Conservation (phyloP, 2,888 invertebrate genomes). For the Drosophila pseudotalamancana region DNA sequence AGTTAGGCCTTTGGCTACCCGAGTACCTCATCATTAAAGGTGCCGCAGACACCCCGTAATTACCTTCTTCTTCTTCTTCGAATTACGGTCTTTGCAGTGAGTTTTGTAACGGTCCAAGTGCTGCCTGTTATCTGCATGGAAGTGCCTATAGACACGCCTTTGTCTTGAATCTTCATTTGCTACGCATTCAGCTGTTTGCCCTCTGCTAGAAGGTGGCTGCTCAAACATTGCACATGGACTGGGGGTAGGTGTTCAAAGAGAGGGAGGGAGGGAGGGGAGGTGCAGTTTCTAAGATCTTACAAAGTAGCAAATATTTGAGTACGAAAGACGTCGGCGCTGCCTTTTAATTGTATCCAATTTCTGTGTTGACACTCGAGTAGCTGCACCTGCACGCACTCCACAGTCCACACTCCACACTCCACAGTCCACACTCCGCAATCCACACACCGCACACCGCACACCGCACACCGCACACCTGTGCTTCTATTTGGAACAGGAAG, state of each 20-base stretch:
- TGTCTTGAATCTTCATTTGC: conserved; percentile 17
- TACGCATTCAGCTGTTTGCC: conserved; percentile 14
- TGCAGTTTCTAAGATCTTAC: conserved; percentile 49
- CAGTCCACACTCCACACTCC: too few species aligned
- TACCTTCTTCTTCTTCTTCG: too few species aligned
- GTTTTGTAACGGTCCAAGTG: background rate
- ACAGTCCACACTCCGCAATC: too few species aligned
- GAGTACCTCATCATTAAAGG: too few species aligned
- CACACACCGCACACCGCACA: conserved; percentile 1
- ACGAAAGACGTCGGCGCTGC: conserved; percentile 50
- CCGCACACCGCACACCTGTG: background rate
- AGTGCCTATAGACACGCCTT: conserved; percentile 4
- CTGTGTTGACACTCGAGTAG: conserved; percentile 56
- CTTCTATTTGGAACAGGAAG: conserved; percentile 1
- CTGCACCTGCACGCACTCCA: conserved; percentile 7
- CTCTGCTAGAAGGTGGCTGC: conserved; percentile 6
- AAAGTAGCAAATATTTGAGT: conserved; percentile 62
- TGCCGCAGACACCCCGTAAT: too few species aligned
- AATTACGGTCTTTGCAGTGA: background rate
- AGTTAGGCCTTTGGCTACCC: too few species aligned
- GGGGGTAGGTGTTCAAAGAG: too few species aligned
- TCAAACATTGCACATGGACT: conserved; percentile 21
- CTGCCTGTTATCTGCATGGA: background rate
- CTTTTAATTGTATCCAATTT: conserved; percentile 75
- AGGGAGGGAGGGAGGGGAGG: background rate